Percentiles rank a stretch among this genome's conserved stretches.
Conservation (phyloP, 1,140 invertebrate species). For the Brachionus rotundiformis region DNA sequence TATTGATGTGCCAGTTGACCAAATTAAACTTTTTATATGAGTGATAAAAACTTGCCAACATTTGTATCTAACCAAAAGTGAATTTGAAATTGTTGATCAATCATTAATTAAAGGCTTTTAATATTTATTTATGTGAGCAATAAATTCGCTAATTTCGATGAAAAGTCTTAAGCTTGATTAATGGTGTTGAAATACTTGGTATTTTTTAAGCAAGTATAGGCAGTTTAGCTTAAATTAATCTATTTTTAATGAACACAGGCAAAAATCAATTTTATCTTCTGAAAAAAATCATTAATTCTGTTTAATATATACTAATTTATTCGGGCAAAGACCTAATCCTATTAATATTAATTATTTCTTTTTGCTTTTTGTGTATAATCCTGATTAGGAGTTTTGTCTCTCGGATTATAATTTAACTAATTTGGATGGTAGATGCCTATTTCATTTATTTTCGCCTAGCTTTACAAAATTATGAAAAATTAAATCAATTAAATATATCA, state of each 20-base stretch:
- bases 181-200: neutral
- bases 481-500: neutral
- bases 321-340: neutral
- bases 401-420: neutral
- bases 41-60: neutral
- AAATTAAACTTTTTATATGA: neutral
- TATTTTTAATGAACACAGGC: slow-evolving; percentile 8
- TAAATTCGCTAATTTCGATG: neutral
- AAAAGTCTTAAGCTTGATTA: neutral
- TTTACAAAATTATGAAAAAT: neutral
- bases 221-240: neutral
- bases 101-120: neutral
- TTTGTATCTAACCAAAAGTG: neutral
- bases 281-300: neutral
- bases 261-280: neutral
- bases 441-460: neutral
- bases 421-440: neutral
- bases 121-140: neutral
- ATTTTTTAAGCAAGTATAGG: neutral
- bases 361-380: neutral
- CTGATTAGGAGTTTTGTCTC: neutral
- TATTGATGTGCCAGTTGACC: neutral
- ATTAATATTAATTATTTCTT: neutral
- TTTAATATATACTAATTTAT: neutral
- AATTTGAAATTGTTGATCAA: neutral